Evolutionary conservation across 2,888 invertebrate genomes (phyloP), one percentile per base, ranked within the genome.

Genomic region (Julus scandinavius): DNA sequence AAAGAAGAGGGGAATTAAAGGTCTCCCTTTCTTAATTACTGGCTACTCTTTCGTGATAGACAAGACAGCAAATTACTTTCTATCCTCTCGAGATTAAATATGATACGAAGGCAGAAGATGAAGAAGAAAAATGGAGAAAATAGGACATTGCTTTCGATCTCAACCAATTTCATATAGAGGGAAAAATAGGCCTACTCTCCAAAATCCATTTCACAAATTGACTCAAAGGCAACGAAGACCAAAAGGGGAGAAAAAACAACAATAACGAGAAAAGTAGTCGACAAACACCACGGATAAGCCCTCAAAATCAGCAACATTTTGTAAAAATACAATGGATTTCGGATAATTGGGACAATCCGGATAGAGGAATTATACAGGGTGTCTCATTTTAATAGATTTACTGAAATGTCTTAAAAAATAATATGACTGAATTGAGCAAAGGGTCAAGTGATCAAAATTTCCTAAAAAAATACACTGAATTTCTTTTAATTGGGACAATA

Each of bases 71-170:
- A 80, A 80, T 80, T 80, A 80, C 80, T 80, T 80, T 80, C 80
- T 80, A 80, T 80, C 80, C 80, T 80, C 80, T 80, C 80, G 80
- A 80, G 80, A 80, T 80, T 80, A 80, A 80, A 80, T 80, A 80
- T 80, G 80, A 80, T 80, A 80, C 38, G 38, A 38, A 80, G 13
- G 80, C 29, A 38, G 80, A 80, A 72, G 63, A 72, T 72, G 63
- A 72, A 72, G 63, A 72, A 72, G 63, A 72, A 72, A 80, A 80
- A 80, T 80, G 80, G 80, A 38, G 38, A 20, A 80, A 38, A 80
- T 13, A 38, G 80, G 80, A 38, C 13, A 29, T 29, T 11, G 80
- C 72, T 72, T 72, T 80, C 38, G 80, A 38, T 38, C 80, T 38
- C 38, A 5, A 13, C 80, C 80, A 80, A 38, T 80, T 80, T 29